These are phyloP conservation scores for Nephrocerus scutellatus DNA, from an alignment of 2,888 invertebrate species.

Conservation along the genomic window DNA sequence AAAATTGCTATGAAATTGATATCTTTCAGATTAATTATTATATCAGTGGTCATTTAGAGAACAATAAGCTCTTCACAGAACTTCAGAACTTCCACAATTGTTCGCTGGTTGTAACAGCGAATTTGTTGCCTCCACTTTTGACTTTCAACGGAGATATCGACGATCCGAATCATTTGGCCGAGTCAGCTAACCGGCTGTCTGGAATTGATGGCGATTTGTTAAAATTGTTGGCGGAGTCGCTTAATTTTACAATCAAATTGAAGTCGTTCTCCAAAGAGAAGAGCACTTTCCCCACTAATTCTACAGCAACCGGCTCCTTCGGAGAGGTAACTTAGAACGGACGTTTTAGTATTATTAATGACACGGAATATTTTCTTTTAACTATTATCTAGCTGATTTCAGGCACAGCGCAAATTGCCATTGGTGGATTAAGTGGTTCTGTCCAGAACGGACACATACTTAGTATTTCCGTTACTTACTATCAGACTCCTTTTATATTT, in stretches of 20 bases:
- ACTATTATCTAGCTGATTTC: conserved; percentile 13
- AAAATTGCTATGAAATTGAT: conserved; percentile 9
- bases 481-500: conserved; percentile 30
- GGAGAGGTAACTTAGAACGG: conserved; percentile 22
- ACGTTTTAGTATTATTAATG: no score
- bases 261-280: conserved; percentile 20
- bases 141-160: conserved; percentile 28
- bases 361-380: background rate
- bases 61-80: conserved; percentile 27
- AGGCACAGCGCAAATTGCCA: conserved; percentile 25
- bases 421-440: conserved; percentile 35
- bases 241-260: conserved; percentile 32
- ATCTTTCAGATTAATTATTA: conserved; percentile 27
- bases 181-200: conserved; percentile 22
- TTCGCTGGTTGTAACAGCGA: conserved; percentile 29
- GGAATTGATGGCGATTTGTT: conserved; percentile 38
- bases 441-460: conserved; percentile 23
- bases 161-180: conserved; percentile 20
- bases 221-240: conserved; percentile 23
- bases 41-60: conserved; percentile 13
- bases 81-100: conserved; percentile 28
- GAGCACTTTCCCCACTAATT: conserved; percentile 17
- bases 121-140: conserved; percentile 26
- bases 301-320: conserved; percentile 29
- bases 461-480: conserved; percentile 28